A percentile compares a stretch with the other conserved stretches of the same genome.
phyloP scores from a whole-genome alignment of 2,113 vertebrate species.

The Megaceryle torquata region DNA sequence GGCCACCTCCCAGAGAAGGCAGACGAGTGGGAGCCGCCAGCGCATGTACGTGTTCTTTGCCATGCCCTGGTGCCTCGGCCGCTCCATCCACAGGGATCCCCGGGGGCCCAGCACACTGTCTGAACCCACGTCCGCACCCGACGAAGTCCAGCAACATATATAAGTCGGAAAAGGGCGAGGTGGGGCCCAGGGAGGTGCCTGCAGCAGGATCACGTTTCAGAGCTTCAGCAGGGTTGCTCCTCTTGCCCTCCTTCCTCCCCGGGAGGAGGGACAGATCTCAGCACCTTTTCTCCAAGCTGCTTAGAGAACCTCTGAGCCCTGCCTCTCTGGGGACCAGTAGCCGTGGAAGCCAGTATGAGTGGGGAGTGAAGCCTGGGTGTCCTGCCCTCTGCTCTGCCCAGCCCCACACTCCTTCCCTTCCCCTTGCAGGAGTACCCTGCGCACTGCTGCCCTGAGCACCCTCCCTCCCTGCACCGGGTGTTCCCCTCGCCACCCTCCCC shows the following conservation, averaged over 20 bases:
- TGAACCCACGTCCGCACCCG: accelerated
- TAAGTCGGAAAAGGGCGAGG: background rate
- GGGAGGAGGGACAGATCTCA: background rate
- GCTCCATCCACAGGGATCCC: background rate
- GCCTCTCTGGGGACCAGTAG: background rate
- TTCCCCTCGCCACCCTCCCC: background rate
- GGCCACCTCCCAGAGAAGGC: constrained; percentile 85
- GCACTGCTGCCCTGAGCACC: accelerated
- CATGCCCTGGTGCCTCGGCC: constrained; percentile 46
- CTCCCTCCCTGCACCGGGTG: background rate
- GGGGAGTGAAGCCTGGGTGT: background rate
- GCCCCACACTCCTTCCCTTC: background rate
- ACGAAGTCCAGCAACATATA: background rate
- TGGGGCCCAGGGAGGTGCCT: constrained; percentile 57
- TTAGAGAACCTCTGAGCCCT: background rate
- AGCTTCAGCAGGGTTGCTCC: background rate
- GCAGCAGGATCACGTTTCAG: constrained; percentile 42
- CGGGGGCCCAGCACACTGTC: accelerated
- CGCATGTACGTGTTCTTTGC: constrained; percentile 83
- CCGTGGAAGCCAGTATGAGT: background rate
- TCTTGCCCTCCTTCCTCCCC: background rate
- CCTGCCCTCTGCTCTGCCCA: constrained; percentile 16
- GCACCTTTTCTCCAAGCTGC: background rate
- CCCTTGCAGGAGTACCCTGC: background rate
- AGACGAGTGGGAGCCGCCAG: constrained; percentile 81